Percentiles rank a stretch among this genome's conserved stretches.
phyloP scores from a whole-genome alignment of 2,113 vertebrate genomes.

The Laticauda laticaudata region DNA sequence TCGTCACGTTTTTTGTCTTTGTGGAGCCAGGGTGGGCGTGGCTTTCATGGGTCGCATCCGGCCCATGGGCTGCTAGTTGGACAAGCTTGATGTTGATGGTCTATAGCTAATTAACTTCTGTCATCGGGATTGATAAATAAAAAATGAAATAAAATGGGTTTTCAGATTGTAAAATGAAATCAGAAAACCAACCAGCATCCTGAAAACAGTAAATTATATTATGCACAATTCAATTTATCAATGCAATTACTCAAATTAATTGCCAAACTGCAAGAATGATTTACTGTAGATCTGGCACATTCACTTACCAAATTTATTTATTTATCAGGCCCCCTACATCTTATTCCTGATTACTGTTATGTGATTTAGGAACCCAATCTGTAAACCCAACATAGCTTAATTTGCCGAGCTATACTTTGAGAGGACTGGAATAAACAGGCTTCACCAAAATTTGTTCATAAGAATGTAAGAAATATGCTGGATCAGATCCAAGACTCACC shows the following conservation, averaged over 20 bases:
- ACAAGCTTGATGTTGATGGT: background rate
- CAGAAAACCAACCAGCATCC: background rate
- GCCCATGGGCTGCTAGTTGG: background rate
- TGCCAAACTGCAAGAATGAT: background rate
- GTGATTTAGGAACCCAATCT: background rate
- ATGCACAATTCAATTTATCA: background rate
- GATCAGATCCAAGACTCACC: background rate
- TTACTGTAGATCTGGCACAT: background rate
- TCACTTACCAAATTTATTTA: background rate
- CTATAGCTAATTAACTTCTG: background rate
- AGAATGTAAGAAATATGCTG: background rate
- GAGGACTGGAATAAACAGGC: background rate
- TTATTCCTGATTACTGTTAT: background rate
- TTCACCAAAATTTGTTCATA: background rate
- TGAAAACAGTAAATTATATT: background rate
- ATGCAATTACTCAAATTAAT: background rate
- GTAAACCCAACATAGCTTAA: background rate
- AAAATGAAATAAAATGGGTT: background rate
- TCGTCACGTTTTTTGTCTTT: background rate
- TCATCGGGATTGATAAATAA: background rate
- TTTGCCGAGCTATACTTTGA: background rate
- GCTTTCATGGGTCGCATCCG: accelerated
- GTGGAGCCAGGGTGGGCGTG: accelerated
- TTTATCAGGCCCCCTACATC: background rate
- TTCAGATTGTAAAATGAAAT: background rate